Base-by-base conservation (phyloP, 2,888 invertebrate genomes). In the Chloromyia formosa region DNA sequence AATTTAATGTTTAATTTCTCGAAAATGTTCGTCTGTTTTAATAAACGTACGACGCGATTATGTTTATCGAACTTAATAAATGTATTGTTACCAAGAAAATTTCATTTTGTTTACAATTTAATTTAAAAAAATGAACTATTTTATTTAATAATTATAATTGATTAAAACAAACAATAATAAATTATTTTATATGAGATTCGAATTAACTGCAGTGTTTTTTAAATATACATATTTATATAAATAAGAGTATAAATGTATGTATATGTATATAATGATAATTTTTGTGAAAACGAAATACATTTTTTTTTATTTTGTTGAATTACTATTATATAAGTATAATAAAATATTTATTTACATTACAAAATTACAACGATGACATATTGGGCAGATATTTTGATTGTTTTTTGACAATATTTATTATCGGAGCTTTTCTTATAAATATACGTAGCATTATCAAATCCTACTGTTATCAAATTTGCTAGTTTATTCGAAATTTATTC, bases 191-290 rank as follows among this genome's bases (percentile, higher is more conserved):
- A 61, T 61, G 60, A 61, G 58, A 71, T 71, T 71, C 71, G 16
- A 40, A 71, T 71, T 71, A 71, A 69, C 23, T 71, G 71, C 71
- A 71, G 71, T 71, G 71, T 71, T 22, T 71, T 45, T 69, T 35
- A 35, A 35, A 35, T 35, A 35, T 35, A 69, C 22, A 54, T 71
- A 58, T 49, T 5, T n/a, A 58, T 58, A 49, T 66, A 66, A 66
- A 66, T 66, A 66, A 49, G 66, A 66, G 66, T 49, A 66, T 66
- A 66, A 66, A 45, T 49, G 45, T 66, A 45, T 49, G 20, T 66
- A 49, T 66, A 66, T 62, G 62, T 62, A 62, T 35, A 35, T 35
- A 35, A 35, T 62, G 16, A 61, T 12, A 49, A 49, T 49, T n/a
- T 49, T 49, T 49, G 49, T n/a, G 16, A 35, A 35, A 35, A 35